A percentile compares a stretch with the other conserved stretches of the same genome.
Conservation (phyloP, 2,888 invertebrate genomes). For the Cryptus viduatorius region DNA sequence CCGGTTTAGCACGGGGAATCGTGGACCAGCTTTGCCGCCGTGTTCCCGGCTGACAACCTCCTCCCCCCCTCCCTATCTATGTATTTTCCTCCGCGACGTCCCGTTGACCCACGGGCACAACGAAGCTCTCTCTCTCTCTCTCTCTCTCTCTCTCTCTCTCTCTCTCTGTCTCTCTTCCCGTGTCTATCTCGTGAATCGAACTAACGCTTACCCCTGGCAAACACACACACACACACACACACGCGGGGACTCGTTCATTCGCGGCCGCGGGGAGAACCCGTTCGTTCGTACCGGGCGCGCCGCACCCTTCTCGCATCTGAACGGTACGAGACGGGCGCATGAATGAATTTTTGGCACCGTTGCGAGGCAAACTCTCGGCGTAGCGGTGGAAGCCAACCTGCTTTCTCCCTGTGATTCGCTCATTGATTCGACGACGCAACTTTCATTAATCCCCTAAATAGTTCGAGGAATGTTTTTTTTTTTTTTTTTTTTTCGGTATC, state of each 20-base stretch:
- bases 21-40: not conserved
- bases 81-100: slow-evolving; percentile 9
- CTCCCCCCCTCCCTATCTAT: slow-evolving; percentile 25
- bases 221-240: no score
- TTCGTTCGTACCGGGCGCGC: slow-evolving; percentile 42
- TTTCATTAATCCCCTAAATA: slow-evolving; percentile 4
- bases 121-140: not conserved
- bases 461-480: not conserved
- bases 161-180: not conserved
- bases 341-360: slow-evolving; percentile 69
- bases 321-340: slow-evolving; percentile 44
- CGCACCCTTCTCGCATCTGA: slow-evolving; percentile 49
- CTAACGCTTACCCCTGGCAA: slow-evolving; percentile 21
- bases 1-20: slow-evolving; percentile 40
- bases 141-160: no score
- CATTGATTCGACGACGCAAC: slow-evolving; percentile 2
- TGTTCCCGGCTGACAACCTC: slow-evolving; percentile 59
- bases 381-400: not conserved
- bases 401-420: slow-evolving; percentile 9
- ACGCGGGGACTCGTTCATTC: slow-evolving; percentile 38
- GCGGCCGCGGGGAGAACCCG: slow-evolving; percentile 3
- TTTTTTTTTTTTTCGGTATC: not conserved
- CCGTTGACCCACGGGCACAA: slow-evolving; percentile 43
- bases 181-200: slow-evolving; percentile 59
- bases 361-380: slow-evolving; percentile 40